Evolutionary conservation across 2,113 vertebrate species (phyloP).

Genomic region (Aleadryas rufinucha): DNA sequence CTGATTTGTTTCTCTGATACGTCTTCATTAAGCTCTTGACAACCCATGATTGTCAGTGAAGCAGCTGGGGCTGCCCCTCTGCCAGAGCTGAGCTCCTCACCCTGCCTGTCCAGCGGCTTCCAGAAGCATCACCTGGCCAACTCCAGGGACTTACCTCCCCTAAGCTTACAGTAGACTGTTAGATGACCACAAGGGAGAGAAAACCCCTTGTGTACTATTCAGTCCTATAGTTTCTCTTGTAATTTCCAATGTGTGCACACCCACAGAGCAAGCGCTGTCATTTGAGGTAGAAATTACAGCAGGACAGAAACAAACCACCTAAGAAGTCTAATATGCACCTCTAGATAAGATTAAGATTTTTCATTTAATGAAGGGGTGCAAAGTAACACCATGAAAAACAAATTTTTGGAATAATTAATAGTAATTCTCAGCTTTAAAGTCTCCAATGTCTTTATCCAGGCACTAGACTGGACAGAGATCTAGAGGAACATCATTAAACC

Average conservation of each 20-base stretch:
- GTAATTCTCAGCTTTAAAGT: neutral
- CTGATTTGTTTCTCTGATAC: neutral
- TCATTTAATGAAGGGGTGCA: neutral
- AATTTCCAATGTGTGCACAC: neutral
- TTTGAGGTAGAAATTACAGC: neutral
- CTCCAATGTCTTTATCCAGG: neutral
- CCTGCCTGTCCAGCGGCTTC: neutral
- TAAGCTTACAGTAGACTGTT: neutral
- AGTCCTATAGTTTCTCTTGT: neutral
- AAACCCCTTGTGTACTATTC: neutral
- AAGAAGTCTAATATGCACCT: neutral
- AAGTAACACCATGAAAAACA: neutral
- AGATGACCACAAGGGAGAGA: rapidly evolving
- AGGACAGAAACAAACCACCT: neutral
- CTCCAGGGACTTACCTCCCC: neutral
- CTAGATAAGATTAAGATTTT: neutral
- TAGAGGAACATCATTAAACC: neutral
- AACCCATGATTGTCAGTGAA: neutral
- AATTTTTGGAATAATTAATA: neutral
- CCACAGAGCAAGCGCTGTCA: neutral
- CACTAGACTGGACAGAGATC: neutral
- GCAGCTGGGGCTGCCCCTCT: neutral
- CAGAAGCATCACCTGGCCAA: neutral
- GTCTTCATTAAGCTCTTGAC: neutral
- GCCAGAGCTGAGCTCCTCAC: rapidly evolving